Evolutionary conservation across 2,113 vertebrate species (phyloP), one percentile per base, ranked within the genome.

Genomic region (Rhinolophus sinicus): DNA sequence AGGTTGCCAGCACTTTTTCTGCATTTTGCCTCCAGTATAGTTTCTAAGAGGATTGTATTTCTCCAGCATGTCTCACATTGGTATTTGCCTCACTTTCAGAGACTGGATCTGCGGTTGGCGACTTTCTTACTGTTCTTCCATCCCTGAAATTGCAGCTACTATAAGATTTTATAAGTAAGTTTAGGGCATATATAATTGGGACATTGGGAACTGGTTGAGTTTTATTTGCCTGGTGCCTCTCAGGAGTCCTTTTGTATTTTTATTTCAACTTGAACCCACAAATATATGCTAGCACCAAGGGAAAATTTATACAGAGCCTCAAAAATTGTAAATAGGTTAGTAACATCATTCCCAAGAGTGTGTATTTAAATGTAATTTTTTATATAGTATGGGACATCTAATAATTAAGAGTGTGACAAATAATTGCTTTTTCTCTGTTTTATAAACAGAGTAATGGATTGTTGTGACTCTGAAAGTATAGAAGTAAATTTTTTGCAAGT

Each of bases 391-490:
- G 35, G 52, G 85, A 69, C 24, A 77, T 22, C 30, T 93, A 78
- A 80, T 78, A 90, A 64, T 93, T 95, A 86, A 80, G 56, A 90
- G 14, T 73, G 15, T 82, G 44, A 86, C 38, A 62, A 83, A 81
- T 81, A 83, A 77, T 28, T 65, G 19, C 40, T 54, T 90, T 92
- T 92, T 92, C 22, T 89, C 26, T 87, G 13, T 95, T 88, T 62
- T 73, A 30, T 35, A 70, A 93, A 73, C 47, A 54, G 58, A 94
- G 33, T 56, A 92, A 92, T 84, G 16, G 12, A 58, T 78, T 82
- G 0, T 70, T 95, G 21, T 94, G 81, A 93, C 82, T 58, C 56
- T 93, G 50, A 95, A 96, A 96, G 65, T 90, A 50, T 1, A 38
- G 60, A 94, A 95, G 40, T 38, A 94, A 72, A 60, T 85, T 86